Base-by-base conservation (phyloP, 2,113 vertebrate genomes). In the Manacus vitellinus region DNA sequence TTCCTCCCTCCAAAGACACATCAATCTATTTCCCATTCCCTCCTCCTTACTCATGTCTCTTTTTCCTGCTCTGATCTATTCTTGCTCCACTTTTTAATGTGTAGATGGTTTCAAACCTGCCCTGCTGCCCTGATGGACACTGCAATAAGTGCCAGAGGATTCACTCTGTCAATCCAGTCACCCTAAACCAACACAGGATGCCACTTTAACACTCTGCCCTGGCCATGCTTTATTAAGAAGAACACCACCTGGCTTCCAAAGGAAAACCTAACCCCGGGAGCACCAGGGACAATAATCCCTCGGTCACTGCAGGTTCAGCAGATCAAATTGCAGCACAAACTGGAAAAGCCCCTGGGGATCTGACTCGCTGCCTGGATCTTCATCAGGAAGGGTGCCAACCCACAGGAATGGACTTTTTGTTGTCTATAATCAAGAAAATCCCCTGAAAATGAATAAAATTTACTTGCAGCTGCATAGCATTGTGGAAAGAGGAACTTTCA, bases 31-130 rank as follows among this genome's bases (percentile, higher is more conserved):
- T 89, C 89, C 89, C 35, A 2, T 89, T 66, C 73, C 80, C 94
- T 95, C 94, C 95, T 94, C 94, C 86, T 94, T 87, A 75, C 86
- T 95, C 91, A 81, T 89, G 68, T 92, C 77, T 89, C 63, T 93
- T 72, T 72, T 91, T 85, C 83, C 76, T 89, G 43, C 90, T 96
- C 88, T 94, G 78, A 93, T 94, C 90, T 95, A 87, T 93, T 96
- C 76, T 89, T 73, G 76, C 76, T 90, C 77, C 94, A 71, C 52
- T 73, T 4, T 93, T 96, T 95, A 55, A 68, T 31, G 58, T 54
- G 51, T 37, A 58, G 77, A 73, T 13, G 7, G 46, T 39, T 94
- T 91, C 46, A 87, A 82, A 33, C 47, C 81, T 71, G 59, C 72
- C 62, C 92, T 89, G 81, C 89, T 82, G 78, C 81, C 77, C 31